Conservation (phyloP, 1,140 invertebrate genomes). For the Macrotrachela quadricornifera region DNA sequence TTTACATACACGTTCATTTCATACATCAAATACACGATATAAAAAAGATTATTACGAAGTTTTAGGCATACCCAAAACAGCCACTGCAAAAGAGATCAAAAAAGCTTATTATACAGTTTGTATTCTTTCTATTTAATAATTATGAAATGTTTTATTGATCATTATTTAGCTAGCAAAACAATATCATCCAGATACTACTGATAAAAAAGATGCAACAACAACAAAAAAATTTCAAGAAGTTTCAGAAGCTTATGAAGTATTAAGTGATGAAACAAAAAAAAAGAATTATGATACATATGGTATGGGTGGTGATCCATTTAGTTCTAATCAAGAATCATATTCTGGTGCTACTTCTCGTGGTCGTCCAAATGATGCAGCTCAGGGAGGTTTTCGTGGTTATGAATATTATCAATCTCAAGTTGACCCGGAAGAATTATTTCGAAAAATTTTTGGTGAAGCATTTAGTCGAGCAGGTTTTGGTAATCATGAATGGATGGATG, state of each 20-base stretch:
- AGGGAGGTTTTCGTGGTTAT: too few species aligned
- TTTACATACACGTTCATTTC: too few species aligned
- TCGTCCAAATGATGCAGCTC: neutral
- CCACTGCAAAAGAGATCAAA: slow-evolving; percentile 79
- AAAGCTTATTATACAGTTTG: slow-evolving; percentile 62
- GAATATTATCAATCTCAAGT: slow-evolving; percentile 54
- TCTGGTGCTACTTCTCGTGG: too few species aligned
- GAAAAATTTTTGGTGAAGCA: slow-evolving; percentile 36
- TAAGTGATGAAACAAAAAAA: slow-evolving; percentile 72
- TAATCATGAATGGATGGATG: neutral
- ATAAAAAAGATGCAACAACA: slow-evolving; percentile 62
- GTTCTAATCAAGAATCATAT: slow-evolving; percentile 1
- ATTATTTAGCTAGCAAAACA: slow-evolving; percentile 60
- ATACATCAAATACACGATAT: too few species aligned
- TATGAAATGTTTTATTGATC: too few species aligned
- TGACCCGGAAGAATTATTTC: slow-evolving; percentile 82
- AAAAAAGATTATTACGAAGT: slow-evolving; percentile 77
- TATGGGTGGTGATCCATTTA: slow-evolving; percentile 41
- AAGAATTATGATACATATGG: slow-evolving; percentile 83
- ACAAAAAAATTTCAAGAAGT: slow-evolving; percentile 74
- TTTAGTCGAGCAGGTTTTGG: slow-evolving; percentile 10
- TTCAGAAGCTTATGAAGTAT: slow-evolving; percentile 92
- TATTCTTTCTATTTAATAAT: too few species aligned
- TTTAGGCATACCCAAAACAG: slow-evolving; percentile 68
- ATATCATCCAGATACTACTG: slow-evolving; percentile 97